These are phyloP conservation scores for Galeopsomyia nigrocyanea DNA, from an alignment of 2,888 invertebrate species.

Conservation along the genomic window DNA sequence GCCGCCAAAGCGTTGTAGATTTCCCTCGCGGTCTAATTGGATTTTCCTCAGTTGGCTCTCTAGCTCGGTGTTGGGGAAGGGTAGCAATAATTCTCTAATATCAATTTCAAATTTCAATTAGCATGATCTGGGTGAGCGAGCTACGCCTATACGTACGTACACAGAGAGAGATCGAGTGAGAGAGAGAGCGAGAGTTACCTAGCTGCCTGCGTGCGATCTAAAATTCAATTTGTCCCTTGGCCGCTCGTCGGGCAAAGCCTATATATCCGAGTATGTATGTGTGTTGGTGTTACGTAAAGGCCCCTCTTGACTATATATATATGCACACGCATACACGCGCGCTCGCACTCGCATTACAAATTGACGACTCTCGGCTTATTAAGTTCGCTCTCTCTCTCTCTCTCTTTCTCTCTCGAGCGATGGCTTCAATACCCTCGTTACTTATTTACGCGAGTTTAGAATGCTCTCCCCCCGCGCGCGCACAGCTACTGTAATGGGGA, in stretches of 20 bases:
- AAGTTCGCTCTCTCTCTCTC: conserved; percentile 56
- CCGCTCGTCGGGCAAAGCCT: conserved; percentile 50
- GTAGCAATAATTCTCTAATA: conserved; percentile 69
- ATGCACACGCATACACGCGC: conserved; percentile 52
- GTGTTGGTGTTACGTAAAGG: conserved; percentile 44
- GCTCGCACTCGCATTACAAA: conserved; percentile 63
- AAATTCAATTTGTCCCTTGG: conserved; percentile 69
- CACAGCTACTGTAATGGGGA: conserved; percentile 57
- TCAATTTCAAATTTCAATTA: conserved; percentile 70
- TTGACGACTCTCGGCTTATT: conserved; percentile 67
- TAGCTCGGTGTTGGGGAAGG: conserved; percentile 47
- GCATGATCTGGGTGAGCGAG: conserved; percentile 63
- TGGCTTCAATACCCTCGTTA: conserved; percentile 66
- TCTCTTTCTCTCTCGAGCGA: conserved; percentile 60
- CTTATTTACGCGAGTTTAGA: conserved; percentile 68
- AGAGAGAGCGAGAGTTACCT: conserved; percentile 47
- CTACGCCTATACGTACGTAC: conserved; percentile 53
- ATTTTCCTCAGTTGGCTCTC: too few species aligned
- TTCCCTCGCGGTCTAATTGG: too few species aligned
- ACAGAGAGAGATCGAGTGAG: not conserved
- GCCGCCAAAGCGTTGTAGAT: conserved; percentile 32
- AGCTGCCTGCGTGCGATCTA: conserved; percentile 66
- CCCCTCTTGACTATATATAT: conserved; percentile 43
- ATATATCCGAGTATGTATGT: conserved; percentile 27
- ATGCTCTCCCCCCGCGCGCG: conserved; percentile 56